Evolutionary conservation across 2,113 vertebrate species (phyloP).

Genomic region (Myrmecobius fasciatus): DNA sequence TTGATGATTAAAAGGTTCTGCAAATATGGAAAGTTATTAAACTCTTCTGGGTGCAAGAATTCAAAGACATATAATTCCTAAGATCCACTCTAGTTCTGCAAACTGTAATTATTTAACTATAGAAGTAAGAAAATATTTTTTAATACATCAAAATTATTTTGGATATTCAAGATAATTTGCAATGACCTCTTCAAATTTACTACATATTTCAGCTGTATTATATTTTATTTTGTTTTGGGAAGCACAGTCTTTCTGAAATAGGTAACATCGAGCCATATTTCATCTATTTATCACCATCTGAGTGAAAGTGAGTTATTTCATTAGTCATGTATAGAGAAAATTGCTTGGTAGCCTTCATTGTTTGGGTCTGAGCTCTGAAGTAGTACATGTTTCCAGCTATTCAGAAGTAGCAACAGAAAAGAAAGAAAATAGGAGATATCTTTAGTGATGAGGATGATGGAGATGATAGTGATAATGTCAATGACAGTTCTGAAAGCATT

Average conservation of each 20-base stretch:
- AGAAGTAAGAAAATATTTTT: background rate
- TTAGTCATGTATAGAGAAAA: background rate
- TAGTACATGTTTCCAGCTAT: background rate
- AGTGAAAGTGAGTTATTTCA: background rate
- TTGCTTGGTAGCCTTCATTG: background rate
- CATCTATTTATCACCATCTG: background rate
- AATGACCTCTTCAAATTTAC: background rate
- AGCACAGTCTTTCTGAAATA: background rate
- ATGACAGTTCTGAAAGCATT: background rate
- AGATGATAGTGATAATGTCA: background rate
- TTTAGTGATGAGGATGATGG: background rate
- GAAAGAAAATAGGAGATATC: background rate
- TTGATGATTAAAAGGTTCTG: background rate
- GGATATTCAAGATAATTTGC: background rate
- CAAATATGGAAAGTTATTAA: background rate
- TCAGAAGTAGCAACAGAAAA: background rate
- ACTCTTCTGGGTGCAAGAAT: background rate
- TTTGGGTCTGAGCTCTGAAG: background rate
- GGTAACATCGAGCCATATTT: background rate
- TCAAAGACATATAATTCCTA: background rate
- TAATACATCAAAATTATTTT: background rate
- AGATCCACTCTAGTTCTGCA: background rate
- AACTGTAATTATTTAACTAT: background rate
- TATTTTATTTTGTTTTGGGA: background rate
- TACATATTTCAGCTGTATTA: background rate